Base-by-base conservation (phyloP, 2,888 invertebrate genomes). In the Aporophyla lueneburgensis region DNA sequence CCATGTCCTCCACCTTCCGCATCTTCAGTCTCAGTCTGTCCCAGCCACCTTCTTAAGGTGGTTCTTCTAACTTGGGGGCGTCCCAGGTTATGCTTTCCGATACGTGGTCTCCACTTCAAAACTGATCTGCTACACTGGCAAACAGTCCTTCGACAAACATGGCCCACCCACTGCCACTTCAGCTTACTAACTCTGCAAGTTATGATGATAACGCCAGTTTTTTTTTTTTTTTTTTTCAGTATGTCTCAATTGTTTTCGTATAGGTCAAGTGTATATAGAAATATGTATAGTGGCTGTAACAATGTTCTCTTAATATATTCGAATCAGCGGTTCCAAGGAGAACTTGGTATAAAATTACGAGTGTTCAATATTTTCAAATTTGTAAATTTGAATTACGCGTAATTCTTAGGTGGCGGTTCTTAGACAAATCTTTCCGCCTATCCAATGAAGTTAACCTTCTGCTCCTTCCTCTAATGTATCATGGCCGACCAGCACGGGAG, bases 401-500 rank as follows among this genome's bases (percentile, higher is more conserved):
- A n/a, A n/a, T n/a, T n/a, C n/a, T n/a, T n/a, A n/a, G n/a, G n/a
- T n/a, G n/a, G n/a, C n/a, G n/a, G n/a, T n/a, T n/a, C n/a, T n/a
- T n/a, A n/a, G n/a, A n/a, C n/a, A n/a, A n/a, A n/a, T n/a, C n/a
- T n/a, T n/a, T n/a, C n/a, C 10, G 2, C 16, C 9, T 2, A 16
- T 24, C 40, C n/a, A 43, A 27, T 7, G 2, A 10, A 70, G 16
- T 58, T 19, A 0, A 3, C 61, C 61, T 85, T 71, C 83, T 83
- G 62, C 14, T 0, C 12, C 5, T 14, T 2, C 5, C 7, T 71
- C 0, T 6, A 1, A 9, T 21, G 49, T 51, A 71, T 49, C 46
- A 6, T 5, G 12, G 53, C 40, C 58, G 75, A 69, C 68, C 53
- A 76, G 66, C 73, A 51, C 77, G 76, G 80, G 71, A 74, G 81